Base-by-base conservation (phyloP, 2,113 vertebrate genomes). In the Nibea albiflora region DNA sequence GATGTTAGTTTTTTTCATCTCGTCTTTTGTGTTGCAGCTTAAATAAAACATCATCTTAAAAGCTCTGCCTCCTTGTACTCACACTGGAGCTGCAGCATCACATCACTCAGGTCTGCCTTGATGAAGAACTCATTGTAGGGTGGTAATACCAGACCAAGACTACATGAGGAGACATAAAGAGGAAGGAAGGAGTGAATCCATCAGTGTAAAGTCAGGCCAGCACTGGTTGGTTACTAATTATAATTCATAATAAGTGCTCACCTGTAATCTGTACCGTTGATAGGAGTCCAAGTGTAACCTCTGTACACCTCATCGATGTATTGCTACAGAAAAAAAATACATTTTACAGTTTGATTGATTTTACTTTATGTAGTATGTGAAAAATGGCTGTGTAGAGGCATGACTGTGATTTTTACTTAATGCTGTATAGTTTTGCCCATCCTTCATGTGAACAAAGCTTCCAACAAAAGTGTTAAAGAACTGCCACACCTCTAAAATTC, bases 1-100 rank as follows among this genome's bases (percentile, higher is more conserved):
- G 94, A 93, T 92, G 93, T 16, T 46, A 9, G 5, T 44, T 26
- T 39, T 35, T 35, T 65, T 47, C 15, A 58, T 70, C 35, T 58
- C 15, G 16, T 76, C 22, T 66, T 66, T 44, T 83, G 53, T 11
- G 8, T 70, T 16, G 4, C 35, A 26, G 26, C 2, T 19, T 28
- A 24, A 24, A 11, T 57, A 1, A 75, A 31, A 60, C 9, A 9
- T 1, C 52, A 24, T 46, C 9, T 31, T 31, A 12, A 57, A 85
- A 81, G 92, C 89, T 44, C 0, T 31, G 76, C 44, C 44, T 64
- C 19, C 35, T 70, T 89, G 87, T 95, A 98, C 98, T 99, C 95
- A 99, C 98, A 99, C 95, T 98, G 97, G 82, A 98, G 97, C 94
- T 99, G 98, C 56, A 99, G 96, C 93, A 99, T 99, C 95, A 99